Conservation (phyloP, 2,888 invertebrate genomes). For the Cheiracanthium punctorium region DNA sequence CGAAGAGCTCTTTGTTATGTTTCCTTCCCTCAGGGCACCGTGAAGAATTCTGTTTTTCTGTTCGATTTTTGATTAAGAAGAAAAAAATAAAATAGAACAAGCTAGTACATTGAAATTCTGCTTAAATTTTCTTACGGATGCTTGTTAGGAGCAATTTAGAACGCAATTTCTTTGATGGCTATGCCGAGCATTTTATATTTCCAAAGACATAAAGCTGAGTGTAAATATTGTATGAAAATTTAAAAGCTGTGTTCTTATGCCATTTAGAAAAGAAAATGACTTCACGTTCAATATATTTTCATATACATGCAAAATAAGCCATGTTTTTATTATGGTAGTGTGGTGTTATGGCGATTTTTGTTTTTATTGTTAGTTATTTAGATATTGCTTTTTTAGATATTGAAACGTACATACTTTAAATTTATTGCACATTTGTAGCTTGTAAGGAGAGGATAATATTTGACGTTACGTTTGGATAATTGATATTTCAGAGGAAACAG, state of each 20-base stretch:
- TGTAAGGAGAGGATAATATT: too few relatives aligned
- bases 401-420: too few relatives aligned
- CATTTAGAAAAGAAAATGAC: neutral
- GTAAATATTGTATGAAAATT: neutral
- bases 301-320: neutral
- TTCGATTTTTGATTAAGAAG: neutral
- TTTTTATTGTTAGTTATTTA: too few relatives aligned
- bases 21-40: conserved; percentile 26
- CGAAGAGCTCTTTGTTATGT: neutral
- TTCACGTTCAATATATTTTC: neutral
- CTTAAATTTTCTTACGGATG: conserved; percentile 37
- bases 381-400: too few relatives aligned
- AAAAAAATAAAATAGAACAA: too few relatives aligned
- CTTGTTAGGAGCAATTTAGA: conserved; percentile 61
- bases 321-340: neutral
- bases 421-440: too few relatives aligned
- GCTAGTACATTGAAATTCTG: conserved; percentile 22
- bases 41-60: neutral
- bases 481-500: too few relatives aligned
- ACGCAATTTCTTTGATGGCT: conserved; percentile 50
- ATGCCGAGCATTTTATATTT: neutral
- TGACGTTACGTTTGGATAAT: too few relatives aligned
- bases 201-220: neutral
- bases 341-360: too few relatives aligned
- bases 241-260: neutral